phyloP scores from a whole-genome alignment of 1,140 invertebrate genomes.

The Conus ventricosus region DNA sequence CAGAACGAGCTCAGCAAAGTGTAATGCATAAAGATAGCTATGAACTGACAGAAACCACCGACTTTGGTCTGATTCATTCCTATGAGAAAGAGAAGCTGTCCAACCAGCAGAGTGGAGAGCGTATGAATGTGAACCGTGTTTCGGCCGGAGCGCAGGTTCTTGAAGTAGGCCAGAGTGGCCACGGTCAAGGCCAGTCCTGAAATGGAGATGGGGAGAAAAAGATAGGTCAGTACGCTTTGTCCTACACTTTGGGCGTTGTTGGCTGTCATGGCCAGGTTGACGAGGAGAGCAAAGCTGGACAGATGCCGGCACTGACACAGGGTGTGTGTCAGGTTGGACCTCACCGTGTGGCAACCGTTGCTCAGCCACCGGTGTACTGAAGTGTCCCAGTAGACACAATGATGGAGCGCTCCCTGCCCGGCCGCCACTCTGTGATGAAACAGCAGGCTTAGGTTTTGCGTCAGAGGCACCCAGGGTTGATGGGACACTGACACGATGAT shows the following conservation, averaged over 20 bases:
- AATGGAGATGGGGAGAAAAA: neutral
- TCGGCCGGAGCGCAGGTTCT: neutral
- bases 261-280: neutral
- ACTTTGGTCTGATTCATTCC: neutral
- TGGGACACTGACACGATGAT: neutral
- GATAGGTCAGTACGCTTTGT: neutral
- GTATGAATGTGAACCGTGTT: neutral
- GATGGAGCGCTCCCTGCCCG: neutral
- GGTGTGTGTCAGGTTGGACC: neutral
- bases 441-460: neutral
- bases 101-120: neutral
- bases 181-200: neutral
- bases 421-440: neutral
- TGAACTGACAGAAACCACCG: neutral
- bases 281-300: neutral
- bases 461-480: neutral
- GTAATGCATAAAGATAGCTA: neutral
- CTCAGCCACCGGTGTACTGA: neutral
- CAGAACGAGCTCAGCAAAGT: neutral
- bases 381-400: neutral
- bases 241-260: neutral
- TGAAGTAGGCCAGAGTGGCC: neutral
- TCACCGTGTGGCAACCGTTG: neutral
- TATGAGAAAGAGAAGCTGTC: neutral
- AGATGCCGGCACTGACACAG: neutral